Evolutionary conservation across 2,113 vertebrate genomes (phyloP), one percentile per base, ranked within the genome.

Genomic region (Antechinus stuartii): DNA sequence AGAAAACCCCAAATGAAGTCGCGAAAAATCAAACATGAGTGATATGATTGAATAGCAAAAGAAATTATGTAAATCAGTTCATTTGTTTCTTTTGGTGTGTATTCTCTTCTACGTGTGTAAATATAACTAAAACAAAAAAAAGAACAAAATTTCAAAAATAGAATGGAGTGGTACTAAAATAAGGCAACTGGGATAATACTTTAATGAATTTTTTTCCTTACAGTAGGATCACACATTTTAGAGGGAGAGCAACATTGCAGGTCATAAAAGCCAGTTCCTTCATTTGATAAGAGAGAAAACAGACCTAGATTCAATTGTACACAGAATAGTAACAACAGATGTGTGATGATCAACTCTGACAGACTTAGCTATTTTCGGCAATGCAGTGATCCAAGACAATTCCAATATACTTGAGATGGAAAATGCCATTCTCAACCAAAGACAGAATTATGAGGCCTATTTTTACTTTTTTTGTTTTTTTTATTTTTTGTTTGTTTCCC

Each of bases 121-220:
- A 35, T 68, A n/a, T 27, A 68, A n/a, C 30, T 68, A 68, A 14
- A 68, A 68, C 14, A 61, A 35, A 61, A 25, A 25, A 61, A 26
- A 56, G 26, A 6, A 68, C 30, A 68, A 68, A 35, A 84, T 50
- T 95, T 46, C 47, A 42, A 95, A 95, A 94, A 68, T 19, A 22
- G 54, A 90, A 92, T 49, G 42, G 35, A 19, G 53, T 23, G 54
- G 91, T 35, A 24, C 56, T 46, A 22, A 90, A 24, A 2, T 93
- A 54, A 46, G 61, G 53, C 93, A 94, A 91, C 92, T 90, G 47
- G 92, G 68, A 90, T 19, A 14, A 30, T 22, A 47, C 56, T 94
- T 76, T 90, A 54, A 35, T 35, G 91, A 95, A 84, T 46, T 91
- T 90, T 57, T 49, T 93, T 93, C 57, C 93, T 90, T 93, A 92